phyloP scores from a whole-genome alignment of 2,797 vertebrate species.

The Rousettus madagascariensis region DNA sequence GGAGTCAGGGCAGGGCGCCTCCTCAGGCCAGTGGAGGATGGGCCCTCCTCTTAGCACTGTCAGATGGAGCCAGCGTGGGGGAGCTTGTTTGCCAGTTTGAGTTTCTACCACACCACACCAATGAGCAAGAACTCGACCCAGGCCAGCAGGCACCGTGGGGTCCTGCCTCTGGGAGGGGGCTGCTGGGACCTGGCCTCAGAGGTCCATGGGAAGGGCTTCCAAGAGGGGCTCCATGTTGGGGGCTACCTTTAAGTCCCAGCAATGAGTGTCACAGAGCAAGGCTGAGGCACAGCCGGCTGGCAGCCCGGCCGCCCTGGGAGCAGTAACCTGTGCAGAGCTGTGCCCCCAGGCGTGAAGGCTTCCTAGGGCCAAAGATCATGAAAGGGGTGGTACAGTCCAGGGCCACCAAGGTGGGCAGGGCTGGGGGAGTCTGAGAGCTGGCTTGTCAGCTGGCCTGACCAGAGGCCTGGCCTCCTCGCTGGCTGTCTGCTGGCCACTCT shows the following conservation, averaged over 20 bases:
- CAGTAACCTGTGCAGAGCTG: fast-evolving
- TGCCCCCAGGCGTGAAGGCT: neutral
- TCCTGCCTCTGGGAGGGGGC: neutral
- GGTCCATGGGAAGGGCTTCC: fast-evolving
- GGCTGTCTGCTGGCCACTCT: fast-evolving
- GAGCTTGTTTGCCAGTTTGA: neutral
- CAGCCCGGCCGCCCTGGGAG: neutral
- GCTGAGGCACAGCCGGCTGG: neutral
- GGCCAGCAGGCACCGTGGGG: fast-evolving
- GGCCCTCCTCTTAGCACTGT: neutral
- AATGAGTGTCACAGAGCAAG: neutral
- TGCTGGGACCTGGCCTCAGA: neutral
- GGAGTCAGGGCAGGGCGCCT: neutral
- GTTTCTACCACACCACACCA: neutral
- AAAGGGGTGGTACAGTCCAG: fast-evolving
- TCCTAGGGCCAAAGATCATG: neutral
- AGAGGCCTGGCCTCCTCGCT: fast-evolving
- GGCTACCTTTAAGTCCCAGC: neutral
- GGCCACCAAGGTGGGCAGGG: neutral
- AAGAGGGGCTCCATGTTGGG: neutral
- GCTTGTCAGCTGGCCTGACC: neutral
- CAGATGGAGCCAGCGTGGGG: too few species aligned
- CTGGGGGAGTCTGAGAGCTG: fast-evolving
- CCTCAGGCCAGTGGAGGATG: neutral
- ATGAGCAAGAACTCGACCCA: neutral